These are phyloP conservation scores for Diplolepis rosae DNA, from an alignment of 2,888 invertebrate genomes.

Conservation along the genomic window DNA sequence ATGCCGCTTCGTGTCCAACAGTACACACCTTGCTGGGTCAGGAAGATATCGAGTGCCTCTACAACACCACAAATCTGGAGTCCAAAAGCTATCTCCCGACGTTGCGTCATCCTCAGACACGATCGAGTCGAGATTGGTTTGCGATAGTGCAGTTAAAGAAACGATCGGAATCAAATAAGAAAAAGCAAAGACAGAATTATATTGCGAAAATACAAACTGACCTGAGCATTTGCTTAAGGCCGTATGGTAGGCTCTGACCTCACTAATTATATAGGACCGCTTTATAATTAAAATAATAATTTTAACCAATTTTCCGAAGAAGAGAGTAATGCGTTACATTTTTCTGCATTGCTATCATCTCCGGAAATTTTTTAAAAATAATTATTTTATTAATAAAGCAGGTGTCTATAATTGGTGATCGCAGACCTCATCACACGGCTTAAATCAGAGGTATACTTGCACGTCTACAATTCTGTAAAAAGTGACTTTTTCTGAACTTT, in stretches of 20 bases:
- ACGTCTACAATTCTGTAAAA: not conserved
- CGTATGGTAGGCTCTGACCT: too few species aligned
- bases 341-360: too few species aligned
- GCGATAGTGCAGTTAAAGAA: conserved; percentile 32
- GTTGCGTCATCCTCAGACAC: conserved; percentile 28
- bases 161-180: conserved; percentile 31
- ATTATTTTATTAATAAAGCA: too few species aligned
- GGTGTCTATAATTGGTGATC: too few species aligned
- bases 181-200: conserved; percentile 20
- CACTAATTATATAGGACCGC: too few species aligned
- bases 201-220: conserved; percentile 14
- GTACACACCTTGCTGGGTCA: conserved; percentile 31
- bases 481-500: not conserved
- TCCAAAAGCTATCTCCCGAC: conserved; percentile 27
- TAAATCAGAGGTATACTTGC: not conserved
- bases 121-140: conserved; percentile 24
- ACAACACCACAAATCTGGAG: conserved; percentile 29
- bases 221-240: conserved; percentile 26
- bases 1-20: conserved; percentile 39
- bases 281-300: too few species aligned
- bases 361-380: too few species aligned
- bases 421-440: too few species aligned
- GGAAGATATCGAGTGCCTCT: conserved; percentile 31
- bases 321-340: too few species aligned
- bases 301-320: too few species aligned